Conservation (phyloP, 2,888 invertebrate genomes). For the Drosophila anomalipes region DNA sequence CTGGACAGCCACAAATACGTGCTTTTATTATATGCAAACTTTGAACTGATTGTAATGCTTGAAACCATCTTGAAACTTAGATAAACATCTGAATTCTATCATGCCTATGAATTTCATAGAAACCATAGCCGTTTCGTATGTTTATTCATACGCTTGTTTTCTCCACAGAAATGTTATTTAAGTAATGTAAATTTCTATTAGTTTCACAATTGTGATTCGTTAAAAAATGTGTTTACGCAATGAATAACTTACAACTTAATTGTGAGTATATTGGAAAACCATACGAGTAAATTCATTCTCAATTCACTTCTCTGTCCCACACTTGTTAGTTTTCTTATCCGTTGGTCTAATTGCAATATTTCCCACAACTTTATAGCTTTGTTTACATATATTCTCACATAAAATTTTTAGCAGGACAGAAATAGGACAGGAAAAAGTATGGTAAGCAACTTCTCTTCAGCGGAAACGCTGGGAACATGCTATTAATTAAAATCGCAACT, state of each 20-base stretch:
- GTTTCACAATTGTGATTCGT: constrained; percentile 6
- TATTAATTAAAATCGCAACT: constrained; percentile 37
- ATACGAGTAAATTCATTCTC: not conserved
- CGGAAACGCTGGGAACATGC: constrained; percentile 22
- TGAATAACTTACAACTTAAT: not conserved
- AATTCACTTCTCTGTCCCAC: not conserved
- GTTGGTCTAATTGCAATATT: constrained; percentile 17
- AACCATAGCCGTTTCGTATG: constrained; percentile 29
- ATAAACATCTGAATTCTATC: constrained; percentile 37
- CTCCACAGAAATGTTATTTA: constrained; percentile 25
- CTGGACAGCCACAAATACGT: not conserved
- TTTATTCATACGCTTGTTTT: constrained; percentile 27
- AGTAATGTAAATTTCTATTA: constrained; percentile 20
- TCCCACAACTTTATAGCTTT: constrained; percentile 29
- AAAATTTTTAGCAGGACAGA: constrained; percentile 43
- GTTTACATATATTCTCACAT: constrained; percentile 30
- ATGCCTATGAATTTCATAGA: constrained; percentile 18
- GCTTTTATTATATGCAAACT: constrained; percentile 12
- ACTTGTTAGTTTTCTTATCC: not conserved
- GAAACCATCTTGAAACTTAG: constrained; percentile 11
- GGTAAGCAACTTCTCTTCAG: not conserved
- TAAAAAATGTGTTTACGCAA: no score
- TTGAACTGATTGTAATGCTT: constrained; percentile 10
- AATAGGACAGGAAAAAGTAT: constrained; percentile 51
- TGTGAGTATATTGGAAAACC: not conserved